Evolutionary conservation across 2,113 vertebrate species (phyloP).

Genomic region (Fulmarus glacialis): DNA sequence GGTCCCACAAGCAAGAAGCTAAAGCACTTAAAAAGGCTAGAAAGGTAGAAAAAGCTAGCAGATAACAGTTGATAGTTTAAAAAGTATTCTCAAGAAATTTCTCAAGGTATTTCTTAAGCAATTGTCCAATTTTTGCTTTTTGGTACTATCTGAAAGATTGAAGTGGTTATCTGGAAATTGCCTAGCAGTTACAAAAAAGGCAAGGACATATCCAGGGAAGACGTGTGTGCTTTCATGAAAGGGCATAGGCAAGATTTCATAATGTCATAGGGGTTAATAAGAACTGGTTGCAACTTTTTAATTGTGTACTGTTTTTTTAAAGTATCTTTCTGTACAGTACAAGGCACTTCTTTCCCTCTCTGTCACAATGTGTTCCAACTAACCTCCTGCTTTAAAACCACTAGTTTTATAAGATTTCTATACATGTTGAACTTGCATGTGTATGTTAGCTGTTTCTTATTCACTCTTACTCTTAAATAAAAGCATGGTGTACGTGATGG

Average conservation of each 20-base stretch:
- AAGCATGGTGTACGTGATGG: background rate
- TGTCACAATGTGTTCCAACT: background rate
- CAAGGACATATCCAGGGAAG: background rate
- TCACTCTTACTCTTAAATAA: background rate
- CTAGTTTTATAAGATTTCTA: background rate
- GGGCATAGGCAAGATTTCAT: background rate
- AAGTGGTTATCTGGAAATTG: background rate
- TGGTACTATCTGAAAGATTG: background rate
- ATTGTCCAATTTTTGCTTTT: background rate
- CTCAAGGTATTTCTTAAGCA: background rate
- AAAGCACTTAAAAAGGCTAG: background rate
- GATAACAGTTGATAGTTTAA: background rate
- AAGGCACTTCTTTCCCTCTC: background rate
- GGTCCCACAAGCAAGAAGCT: background rate
- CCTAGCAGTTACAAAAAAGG: background rate
- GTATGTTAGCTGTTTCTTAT: background rate
- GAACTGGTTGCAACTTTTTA: background rate
- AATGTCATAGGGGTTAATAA: background rate
- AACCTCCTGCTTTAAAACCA: background rate
- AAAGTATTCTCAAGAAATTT: background rate
- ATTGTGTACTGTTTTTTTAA: background rate
- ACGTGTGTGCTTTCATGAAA: background rate
- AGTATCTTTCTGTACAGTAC: background rate
- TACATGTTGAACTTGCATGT: background rate
- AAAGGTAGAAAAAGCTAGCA: background rate